These are phyloP conservation scores for Allacma fusca DNA, from an alignment of 2,888 invertebrate species.

Conservation along the genomic window DNA sequence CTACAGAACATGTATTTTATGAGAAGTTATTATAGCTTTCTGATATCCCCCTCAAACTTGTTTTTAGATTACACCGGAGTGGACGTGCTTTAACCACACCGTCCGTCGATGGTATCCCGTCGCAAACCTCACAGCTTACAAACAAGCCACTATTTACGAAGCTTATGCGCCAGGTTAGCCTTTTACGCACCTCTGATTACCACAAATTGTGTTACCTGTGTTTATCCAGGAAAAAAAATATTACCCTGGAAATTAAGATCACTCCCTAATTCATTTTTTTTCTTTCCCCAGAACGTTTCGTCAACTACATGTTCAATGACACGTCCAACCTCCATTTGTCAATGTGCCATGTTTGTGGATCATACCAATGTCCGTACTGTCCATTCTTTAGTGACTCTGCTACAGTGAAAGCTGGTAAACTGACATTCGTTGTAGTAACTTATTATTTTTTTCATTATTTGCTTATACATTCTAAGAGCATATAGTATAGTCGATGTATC, in stretches of 20 bases:
- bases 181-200: neutral
- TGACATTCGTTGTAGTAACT: slow-evolving; percentile 1
- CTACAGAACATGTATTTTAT: neutral
- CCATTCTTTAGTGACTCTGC: slow-evolving; percentile 63
- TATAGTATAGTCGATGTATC: too few species aligned
- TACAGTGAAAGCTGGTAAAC: neutral
- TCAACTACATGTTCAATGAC: slow-evolving; percentile 63
- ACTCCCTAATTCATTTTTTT: neutral
- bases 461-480: neutral
- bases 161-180: slow-evolving; percentile 68
- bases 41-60: slow-evolving; percentile 5
- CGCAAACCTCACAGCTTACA: slow-evolving; percentile 68
- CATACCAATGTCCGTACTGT: slow-evolving; percentile 68
- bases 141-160: slow-evolving; percentile 68
- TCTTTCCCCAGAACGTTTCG: slow-evolving; percentile 62
- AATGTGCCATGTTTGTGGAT: slow-evolving; percentile 67
- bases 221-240: too few species aligned
- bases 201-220: neutral
- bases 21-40: too few species aligned
- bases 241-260: too few species aligned
- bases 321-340: slow-evolving; percentile 65
- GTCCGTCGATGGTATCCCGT: slow-evolving; percentile 69
- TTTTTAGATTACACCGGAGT: slow-evolving; percentile 63
- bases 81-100: slow-evolving; percentile 68
- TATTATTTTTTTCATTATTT: neutral